Evolutionary conservation across 1,140 invertebrate species (phyloP).

Genomic region (Venturia canescens): DNA sequence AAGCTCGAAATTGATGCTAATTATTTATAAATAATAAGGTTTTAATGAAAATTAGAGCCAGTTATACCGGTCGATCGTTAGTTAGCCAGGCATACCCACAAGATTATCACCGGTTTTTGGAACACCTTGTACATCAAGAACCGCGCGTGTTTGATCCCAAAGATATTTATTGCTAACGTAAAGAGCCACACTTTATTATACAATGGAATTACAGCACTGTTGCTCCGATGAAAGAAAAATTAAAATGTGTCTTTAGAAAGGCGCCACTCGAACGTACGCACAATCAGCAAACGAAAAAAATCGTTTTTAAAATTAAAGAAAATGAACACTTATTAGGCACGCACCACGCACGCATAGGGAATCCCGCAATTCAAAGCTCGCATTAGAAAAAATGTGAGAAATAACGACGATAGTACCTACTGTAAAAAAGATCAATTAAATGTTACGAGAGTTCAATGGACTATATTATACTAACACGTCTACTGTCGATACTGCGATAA

Average conservation of each 20-base stretch:
- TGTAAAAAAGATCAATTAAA: slow-evolving; percentile 46
- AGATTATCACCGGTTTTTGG: too few species aligned
- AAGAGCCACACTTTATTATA: slow-evolving; percentile 1
- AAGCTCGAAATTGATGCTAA: too few species aligned
- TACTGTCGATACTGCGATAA: slow-evolving; percentile 32
- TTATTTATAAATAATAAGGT: too few species aligned
- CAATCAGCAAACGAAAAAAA: slow-evolving; percentile 31
- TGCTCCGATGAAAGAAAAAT: not conserved
- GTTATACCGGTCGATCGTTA: too few species aligned
- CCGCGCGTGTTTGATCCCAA: too few species aligned
- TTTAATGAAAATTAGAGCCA: too few species aligned
- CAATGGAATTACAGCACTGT: not conserved
- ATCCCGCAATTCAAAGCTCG: slow-evolving; percentile 16
- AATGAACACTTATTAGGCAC: slow-evolving; percentile 14
- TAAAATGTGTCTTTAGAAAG: slow-evolving; percentile 34
- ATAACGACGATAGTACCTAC: slow-evolving; percentile 37
- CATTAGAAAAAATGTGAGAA: slow-evolving; percentile 9
- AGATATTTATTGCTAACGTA: not conserved
- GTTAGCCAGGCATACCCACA: too few species aligned
- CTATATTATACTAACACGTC: slow-evolving; percentile 31
- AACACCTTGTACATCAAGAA: too few species aligned
- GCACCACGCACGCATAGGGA: slow-evolving; percentile 39
- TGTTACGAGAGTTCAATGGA: slow-evolving; percentile 42
- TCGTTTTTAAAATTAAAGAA: not conserved
- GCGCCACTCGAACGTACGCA: slow-evolving; percentile 37